phyloP scores from a whole-genome alignment of 1,140 invertebrate genomes.

The Pachypeltis micranthus region DNA sequence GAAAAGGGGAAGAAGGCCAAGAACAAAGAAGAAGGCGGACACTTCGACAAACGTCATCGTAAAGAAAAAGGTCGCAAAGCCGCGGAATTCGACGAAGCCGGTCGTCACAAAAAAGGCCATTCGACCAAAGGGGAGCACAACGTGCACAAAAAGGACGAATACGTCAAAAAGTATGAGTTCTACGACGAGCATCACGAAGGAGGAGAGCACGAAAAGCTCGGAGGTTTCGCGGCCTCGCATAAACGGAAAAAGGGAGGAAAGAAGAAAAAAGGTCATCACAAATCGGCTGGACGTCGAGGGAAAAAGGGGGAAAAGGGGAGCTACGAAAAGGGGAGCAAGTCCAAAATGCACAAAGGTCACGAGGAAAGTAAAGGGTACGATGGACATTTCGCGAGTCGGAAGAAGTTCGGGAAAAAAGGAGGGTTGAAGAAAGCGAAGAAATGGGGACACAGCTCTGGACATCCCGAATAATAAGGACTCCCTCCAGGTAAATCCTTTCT shows the following conservation, averaged over 20 bases:
- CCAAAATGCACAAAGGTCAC: slow-evolving; percentile 43
- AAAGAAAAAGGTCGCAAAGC: slow-evolving; percentile 35
- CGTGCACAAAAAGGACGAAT: slow-evolving; percentile 59
- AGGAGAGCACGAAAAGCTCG: slow-evolving; percentile 48
- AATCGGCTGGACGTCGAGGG: slow-evolving; percentile 38
- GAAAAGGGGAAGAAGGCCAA: slow-evolving; percentile 32
- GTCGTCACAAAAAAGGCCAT: slow-evolving; percentile 54
- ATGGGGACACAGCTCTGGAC: slow-evolving; percentile 28
- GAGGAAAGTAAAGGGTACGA: slow-evolving; percentile 42
- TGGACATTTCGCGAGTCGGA: slow-evolving; percentile 38
- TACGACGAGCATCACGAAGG: slow-evolving; percentile 56
- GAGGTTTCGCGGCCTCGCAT: slow-evolving; percentile 44
- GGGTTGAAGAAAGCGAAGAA: slow-evolving; percentile 43
- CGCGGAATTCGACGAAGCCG: slow-evolving; percentile 44
- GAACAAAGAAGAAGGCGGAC: slow-evolving; percentile 33
- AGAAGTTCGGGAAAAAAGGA: slow-evolving; percentile 37
- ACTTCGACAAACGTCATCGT: slow-evolving; percentile 34
- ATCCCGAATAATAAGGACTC: not conserved
- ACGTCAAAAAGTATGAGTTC: slow-evolving; percentile 58
- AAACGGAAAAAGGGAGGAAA: slow-evolving; percentile 39
- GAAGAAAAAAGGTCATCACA: slow-evolving; percentile 37
- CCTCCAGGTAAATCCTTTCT: no score
- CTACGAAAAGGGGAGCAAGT: slow-evolving; percentile 43
- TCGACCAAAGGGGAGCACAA: slow-evolving; percentile 58
- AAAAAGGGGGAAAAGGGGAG: slow-evolving; percentile 45